These are phyloP conservation scores for Edolisoma coerulescens DNA, from an alignment of 2,113 vertebrate species.

Conservation along the genomic window DNA sequence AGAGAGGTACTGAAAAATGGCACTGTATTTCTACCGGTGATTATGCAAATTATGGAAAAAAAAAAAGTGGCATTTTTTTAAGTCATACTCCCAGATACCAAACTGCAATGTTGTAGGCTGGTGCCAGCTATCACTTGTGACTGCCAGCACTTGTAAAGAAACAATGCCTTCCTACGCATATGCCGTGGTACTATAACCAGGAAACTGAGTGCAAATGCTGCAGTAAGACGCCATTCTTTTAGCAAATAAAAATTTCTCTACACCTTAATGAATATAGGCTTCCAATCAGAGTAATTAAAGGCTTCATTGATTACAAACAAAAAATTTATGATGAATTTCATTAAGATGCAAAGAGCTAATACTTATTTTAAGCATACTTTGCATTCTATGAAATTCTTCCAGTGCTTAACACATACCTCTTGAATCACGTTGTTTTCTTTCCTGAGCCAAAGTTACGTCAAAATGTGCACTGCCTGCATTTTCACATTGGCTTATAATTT, in stretches of 20 bases:
- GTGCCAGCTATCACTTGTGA: neutral
- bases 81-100: neutral
- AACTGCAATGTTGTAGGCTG: neutral
- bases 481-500: slow-evolving; percentile 85
- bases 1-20: neutral
- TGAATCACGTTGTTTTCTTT: slow-evolving; percentile 81
- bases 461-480: slow-evolving; percentile 80
- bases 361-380: neutral
- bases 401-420: slow-evolving; percentile 72
- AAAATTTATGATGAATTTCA: neutral
- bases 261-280: neutral
- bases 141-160: neutral
- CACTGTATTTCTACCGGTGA: neutral
- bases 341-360: neutral
- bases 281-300: neutral
- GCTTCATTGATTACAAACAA: neutral
- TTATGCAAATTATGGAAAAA: neutral
- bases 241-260: neutral
- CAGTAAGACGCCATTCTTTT: neutral
- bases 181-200: neutral
- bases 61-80: neutral
- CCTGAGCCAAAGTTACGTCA: slow-evolving; percentile 84
- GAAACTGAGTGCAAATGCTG: neutral
- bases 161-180: neutral
- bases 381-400: neutral